Percentiles rank a stretch among this genome's conserved stretches.
Conservation (phyloP, 1,140 invertebrate species). For the Anthonomus grandis region DNA sequence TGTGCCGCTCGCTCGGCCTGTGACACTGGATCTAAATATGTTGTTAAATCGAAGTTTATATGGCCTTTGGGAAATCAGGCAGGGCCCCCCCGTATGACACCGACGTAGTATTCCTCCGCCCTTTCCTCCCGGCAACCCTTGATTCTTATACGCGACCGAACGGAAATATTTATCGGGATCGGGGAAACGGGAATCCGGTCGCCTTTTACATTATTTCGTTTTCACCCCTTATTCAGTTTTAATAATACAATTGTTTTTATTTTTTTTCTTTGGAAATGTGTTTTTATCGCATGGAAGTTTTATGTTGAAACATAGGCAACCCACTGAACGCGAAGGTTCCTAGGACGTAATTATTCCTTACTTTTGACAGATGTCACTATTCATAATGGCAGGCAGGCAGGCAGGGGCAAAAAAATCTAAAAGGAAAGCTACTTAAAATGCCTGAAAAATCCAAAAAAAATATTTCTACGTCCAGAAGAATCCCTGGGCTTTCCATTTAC, state of each 20-base stretch:
- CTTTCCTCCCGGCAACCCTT: slow-evolving; percentile 29
- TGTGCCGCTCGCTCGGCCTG: slow-evolving; percentile 13
- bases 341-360: too few species aligned
- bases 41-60: slow-evolving; percentile 50
- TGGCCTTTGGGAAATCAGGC: slow-evolving; percentile 48
- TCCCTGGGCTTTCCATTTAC: too few species aligned
- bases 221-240: slow-evolving; percentile 27
- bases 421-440: too few species aligned
- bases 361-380: too few species aligned
- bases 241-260: slow-evolving; percentile 20
- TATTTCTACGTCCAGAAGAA: too few species aligned
- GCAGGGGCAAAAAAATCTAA: too few species aligned
- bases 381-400: too few species aligned
- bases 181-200: slow-evolving; percentile 28
- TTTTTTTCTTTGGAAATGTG: not conserved
- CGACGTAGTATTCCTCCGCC: too few species aligned
- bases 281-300: too few species aligned
- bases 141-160: slow-evolving; percentile 41
- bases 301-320: too few species aligned
- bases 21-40: slow-evolving; percentile 43
- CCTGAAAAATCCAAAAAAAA: too few species aligned
- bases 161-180: slow-evolving; percentile 46
- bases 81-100: slow-evolving; percentile 39
- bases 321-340: too few species aligned
- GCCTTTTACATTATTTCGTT: slow-evolving; percentile 31